phyloP scores from a whole-genome alignment of 2,113 vertebrate genomes.

The Tangachromis dhanisi region DNA sequence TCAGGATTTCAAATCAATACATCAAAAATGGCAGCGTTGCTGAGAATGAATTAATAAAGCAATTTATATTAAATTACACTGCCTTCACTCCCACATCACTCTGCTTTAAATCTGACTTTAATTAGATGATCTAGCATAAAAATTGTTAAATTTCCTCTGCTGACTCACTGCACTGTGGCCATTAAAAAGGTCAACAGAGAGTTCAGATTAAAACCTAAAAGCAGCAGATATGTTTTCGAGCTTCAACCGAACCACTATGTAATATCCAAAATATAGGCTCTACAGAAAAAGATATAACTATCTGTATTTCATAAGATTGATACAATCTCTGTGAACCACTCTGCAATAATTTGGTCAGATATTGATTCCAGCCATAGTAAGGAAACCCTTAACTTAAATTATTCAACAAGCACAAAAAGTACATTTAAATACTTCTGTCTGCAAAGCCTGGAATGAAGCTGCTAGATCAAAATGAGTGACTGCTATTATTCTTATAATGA shows the following conservation, averaged over 20 bases:
- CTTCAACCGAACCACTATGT: neutral
- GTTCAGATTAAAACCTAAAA: neutral
- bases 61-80: slow-evolving; percentile 15
- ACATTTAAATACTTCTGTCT: slow-evolving; percentile 12
- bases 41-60: slow-evolving; percentile 13
- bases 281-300: neutral
- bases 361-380: neutral
- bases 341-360: neutral
- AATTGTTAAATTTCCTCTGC: neutral
- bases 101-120: slow-evolving; percentile 17
- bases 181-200: neutral
- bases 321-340: neutral
- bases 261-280: neutral
- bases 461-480: neutral
- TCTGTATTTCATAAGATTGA: neutral
- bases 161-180: neutral
- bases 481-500: slow-evolving; percentile 24
- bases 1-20: slow-evolving; percentile 55
- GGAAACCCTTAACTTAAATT: slow-evolving; percentile 6
- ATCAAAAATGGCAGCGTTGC: slow-evolving; percentile 19
- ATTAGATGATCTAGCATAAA: neutral
- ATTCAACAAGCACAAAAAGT: slow-evolving; percentile 18
- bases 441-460: slow-evolving; percentile 8
- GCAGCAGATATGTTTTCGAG: neutral
- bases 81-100: neutral